These are phyloP conservation scores for Megaptera novaeangliae DNA, from an alignment of 2,113 vertebrate species.

Conservation along the genomic window DNA sequence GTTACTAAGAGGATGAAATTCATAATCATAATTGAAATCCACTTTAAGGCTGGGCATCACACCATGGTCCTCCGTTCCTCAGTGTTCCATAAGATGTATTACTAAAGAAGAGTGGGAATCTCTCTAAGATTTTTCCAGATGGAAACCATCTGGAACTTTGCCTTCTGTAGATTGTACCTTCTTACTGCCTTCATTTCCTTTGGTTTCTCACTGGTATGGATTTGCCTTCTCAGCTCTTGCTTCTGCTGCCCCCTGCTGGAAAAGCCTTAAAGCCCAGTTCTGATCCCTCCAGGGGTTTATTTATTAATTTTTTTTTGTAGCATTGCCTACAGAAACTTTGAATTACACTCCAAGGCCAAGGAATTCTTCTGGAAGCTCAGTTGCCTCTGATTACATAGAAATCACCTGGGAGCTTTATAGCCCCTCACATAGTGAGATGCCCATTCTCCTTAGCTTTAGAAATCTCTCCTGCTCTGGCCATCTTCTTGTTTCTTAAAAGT, in stretches of 20 bases:
- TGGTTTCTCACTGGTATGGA: neutral
- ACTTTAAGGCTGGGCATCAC: neutral
- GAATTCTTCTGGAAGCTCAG: neutral
- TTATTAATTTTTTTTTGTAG: neutral
- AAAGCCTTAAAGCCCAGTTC: neutral
- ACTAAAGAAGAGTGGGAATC: neutral
- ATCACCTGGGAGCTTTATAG: neutral
- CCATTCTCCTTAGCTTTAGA: neutral
- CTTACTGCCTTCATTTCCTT: neutral
- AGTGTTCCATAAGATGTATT: neutral
- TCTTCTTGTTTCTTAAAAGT: neutral
- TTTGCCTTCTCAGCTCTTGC: neutral
- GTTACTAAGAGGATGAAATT: neutral
- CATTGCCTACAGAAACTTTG: neutral
- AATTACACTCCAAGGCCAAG: neutral
- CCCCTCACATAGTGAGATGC: neutral
- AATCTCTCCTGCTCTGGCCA: neutral
- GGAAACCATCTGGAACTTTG: neutral
- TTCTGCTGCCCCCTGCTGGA: neutral
- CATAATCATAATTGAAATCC: neutral
- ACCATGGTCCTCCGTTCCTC: neutral
- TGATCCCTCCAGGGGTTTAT: neutral
- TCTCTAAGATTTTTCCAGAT: neutral
- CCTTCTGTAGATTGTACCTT: neutral
- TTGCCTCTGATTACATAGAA: neutral